These are phyloP conservation scores for Apotomis turbidana DNA, from an alignment of 2,888 invertebrate genomes.

Conservation along the genomic window DNA sequence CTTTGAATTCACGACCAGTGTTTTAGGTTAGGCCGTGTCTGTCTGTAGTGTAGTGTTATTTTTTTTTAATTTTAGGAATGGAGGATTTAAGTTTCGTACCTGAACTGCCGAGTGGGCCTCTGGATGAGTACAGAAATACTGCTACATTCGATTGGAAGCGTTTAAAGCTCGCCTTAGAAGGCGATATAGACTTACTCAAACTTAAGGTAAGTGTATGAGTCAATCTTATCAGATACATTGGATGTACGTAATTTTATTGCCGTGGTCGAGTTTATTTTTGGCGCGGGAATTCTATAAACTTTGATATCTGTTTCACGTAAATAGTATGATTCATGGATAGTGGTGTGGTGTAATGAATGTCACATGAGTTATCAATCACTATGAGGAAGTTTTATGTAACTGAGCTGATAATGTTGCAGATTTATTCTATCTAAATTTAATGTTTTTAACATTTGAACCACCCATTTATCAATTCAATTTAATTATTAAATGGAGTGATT, in stretches of 20 bases:
- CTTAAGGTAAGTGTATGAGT: slow-evolving; percentile 86
- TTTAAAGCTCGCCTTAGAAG: slow-evolving; percentile 91
- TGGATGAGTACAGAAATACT: slow-evolving; percentile 90
- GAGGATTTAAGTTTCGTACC: slow-evolving; percentile 85
- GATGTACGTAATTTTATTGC: slow-evolving; percentile 10
- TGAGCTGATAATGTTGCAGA: neutral
- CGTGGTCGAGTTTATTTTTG: slow-evolving; percentile 29
- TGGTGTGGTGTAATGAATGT: slow-evolving; percentile 21
- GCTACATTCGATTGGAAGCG: slow-evolving; percentile 95
- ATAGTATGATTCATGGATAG: slow-evolving; percentile 24
- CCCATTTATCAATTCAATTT: neutral
- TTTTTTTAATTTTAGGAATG: slow-evolving; percentile 59
- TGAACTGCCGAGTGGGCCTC: slow-evolving; percentile 89
- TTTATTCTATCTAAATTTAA: slow-evolving; percentile 9
- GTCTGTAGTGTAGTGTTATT: slow-evolving; percentile 48
- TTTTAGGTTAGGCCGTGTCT: slow-evolving; percentile 43
- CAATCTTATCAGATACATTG: slow-evolving; percentile 21
- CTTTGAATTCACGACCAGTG: slow-evolving; percentile 36
- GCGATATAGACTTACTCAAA: slow-evolving; percentile 87
- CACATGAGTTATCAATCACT: slow-evolving; percentile 16
- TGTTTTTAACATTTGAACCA: neutral
- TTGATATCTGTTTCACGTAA: slow-evolving; percentile 14
- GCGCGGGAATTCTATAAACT: slow-evolving; percentile 29
- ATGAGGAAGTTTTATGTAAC: slow-evolving; percentile 24
- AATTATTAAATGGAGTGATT: too few relatives aligned